phyloP scores from a whole-genome alignment of 2,888 invertebrate species.

The Cephus nigrinus region DNA sequence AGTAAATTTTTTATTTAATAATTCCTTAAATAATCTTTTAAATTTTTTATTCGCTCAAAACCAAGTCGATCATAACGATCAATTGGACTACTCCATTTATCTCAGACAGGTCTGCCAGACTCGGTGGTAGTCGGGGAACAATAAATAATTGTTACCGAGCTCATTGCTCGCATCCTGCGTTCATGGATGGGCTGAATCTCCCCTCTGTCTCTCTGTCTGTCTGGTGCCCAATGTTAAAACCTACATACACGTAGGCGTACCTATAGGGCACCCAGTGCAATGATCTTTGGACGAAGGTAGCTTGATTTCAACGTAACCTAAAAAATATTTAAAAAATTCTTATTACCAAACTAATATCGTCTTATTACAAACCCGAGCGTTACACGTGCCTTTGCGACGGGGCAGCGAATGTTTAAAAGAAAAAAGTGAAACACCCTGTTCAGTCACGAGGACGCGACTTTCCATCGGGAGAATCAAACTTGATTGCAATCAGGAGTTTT shows the following conservation, averaged over 20 bases:
- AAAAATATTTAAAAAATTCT: background rate
- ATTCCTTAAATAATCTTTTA: background rate
- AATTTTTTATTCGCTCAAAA: background rate
- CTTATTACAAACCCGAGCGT: background rate
- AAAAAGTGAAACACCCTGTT: background rate
- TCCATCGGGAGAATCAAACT: conserved; percentile 24
- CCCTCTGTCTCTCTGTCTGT: conserved; percentile 55
- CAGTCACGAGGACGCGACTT: background rate
- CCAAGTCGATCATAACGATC: background rate
- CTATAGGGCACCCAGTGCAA: background rate
- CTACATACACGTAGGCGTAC: background rate
- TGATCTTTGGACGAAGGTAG: background rate
- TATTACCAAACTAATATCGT: background rate
- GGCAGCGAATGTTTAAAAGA: background rate
- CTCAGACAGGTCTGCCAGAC: conserved; percentile 37
- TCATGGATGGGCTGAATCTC: conserved; percentile 45
- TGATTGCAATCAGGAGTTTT: conserved; percentile 57
- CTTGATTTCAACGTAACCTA: background rate
- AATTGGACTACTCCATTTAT: background rate
- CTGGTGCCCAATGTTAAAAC: conserved; percentile 24
- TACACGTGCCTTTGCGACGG: background rate
- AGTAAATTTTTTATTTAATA: background rate
- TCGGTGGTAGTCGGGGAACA: conserved; percentile 53
- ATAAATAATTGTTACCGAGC: conserved; percentile 62
- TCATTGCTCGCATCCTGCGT: conserved; percentile 65